phyloP scores from a whole-genome alignment of 1,140 invertebrate genomes.

The Leucophenga varia region DNA sequence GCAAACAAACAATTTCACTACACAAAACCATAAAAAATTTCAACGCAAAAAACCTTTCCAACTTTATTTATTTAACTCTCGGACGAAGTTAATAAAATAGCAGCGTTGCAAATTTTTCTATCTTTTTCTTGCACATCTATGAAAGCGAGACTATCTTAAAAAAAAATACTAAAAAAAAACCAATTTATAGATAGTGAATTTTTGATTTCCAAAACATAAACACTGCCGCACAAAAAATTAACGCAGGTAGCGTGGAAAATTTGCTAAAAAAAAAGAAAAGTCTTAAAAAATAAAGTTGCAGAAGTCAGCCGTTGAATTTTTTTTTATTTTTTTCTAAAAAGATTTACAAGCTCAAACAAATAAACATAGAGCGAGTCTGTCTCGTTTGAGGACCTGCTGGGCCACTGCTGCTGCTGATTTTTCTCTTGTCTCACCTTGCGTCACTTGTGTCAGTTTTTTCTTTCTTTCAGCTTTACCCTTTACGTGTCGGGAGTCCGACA shows the following conservation, averaged over 20 bases:
- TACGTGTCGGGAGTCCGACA: slow-evolving; percentile 33
- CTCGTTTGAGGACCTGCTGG: slow-evolving; percentile 19
- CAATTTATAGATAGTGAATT: slow-evolving; percentile 49
- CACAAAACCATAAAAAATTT: slow-evolving; percentile 46
- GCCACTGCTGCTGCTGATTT: slow-evolving; percentile 28
- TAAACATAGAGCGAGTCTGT: slow-evolving; percentile 13
- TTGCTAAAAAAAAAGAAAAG: slow-evolving; percentile 28
- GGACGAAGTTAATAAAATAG: slow-evolving; percentile 36
- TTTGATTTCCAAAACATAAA: slow-evolving; percentile 55
- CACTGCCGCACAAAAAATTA: slow-evolving; percentile 47
- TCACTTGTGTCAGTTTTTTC: too few species aligned
- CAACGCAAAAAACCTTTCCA: slow-evolving; percentile 20
- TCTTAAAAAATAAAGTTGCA: background rate
- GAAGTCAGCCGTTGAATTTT: background rate
- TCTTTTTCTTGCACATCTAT: too few species aligned
- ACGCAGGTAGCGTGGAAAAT: slow-evolving; percentile 55
- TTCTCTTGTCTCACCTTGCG: too few species aligned
- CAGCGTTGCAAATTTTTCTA: slow-evolving; percentile 8
- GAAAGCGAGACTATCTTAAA: background rate
- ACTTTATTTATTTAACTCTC: background rate
- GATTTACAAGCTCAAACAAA: slow-evolving; percentile 12
- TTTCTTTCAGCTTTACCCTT: slow-evolving; percentile 46
- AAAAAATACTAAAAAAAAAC: slow-evolving; percentile 19
- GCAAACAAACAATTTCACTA: slow-evolving; percentile 26
- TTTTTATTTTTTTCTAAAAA: too few species aligned